Percentiles rank a stretch among this genome's conserved stretches.
Evolutionary conservation across 2,888 invertebrate species (phyloP).

Genomic region (Synanthedon myopaeformis): DNA sequence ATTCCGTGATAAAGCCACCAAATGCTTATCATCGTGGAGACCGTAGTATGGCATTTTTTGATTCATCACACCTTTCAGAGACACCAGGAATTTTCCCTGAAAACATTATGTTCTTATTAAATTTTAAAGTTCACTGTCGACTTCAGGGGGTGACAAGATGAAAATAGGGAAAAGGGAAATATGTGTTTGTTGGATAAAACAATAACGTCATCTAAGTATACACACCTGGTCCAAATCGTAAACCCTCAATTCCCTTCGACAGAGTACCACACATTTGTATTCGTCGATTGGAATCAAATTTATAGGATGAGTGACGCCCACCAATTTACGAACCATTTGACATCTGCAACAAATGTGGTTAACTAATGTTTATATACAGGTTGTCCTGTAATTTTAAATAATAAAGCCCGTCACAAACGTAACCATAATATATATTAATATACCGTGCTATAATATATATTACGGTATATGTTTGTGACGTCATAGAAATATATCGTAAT

Average conservation of each 20-base stretch:
- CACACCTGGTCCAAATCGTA: slow-evolving; percentile 82
- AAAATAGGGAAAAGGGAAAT: too few relatives aligned
- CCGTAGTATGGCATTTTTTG: slow-evolving; percentile 94
- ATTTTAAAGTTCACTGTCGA: too few relatives aligned
- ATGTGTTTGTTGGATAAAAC: too few relatives aligned
- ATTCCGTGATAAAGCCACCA: slow-evolving; percentile 86
- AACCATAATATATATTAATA: too few relatives aligned
- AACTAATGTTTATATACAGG: too few relatives aligned
- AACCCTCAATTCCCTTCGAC: slow-evolving; percentile 82
- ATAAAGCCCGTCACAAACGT: too few relatives aligned
- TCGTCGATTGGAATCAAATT: slow-evolving; percentile 83
- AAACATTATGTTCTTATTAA: background rate
- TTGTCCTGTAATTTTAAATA: too few relatives aligned
- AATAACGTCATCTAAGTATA: background rate
- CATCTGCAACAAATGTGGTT: slow-evolving; percentile 47
- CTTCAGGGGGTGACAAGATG: too few relatives aligned
- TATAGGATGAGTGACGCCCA: slow-evolving; percentile 81
- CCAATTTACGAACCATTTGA: slow-evolving; percentile 75
- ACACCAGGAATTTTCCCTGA: slow-evolving; percentile 73
- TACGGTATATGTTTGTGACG: too few relatives aligned
- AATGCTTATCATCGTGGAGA: slow-evolving; percentile 81
- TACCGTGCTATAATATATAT: too few relatives aligned
- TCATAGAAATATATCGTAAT: too few relatives aligned
- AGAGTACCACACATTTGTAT: slow-evolving; percentile 82
- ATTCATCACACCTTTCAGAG: slow-evolving; percentile 89